A percentile compares a stretch with the other conserved stretches of the same genome.
These are phyloP conservation scores for Thamnaconus septentrionalis DNA, from an alignment of 2,113 vertebrate species.

Conservation along the genomic window DNA sequence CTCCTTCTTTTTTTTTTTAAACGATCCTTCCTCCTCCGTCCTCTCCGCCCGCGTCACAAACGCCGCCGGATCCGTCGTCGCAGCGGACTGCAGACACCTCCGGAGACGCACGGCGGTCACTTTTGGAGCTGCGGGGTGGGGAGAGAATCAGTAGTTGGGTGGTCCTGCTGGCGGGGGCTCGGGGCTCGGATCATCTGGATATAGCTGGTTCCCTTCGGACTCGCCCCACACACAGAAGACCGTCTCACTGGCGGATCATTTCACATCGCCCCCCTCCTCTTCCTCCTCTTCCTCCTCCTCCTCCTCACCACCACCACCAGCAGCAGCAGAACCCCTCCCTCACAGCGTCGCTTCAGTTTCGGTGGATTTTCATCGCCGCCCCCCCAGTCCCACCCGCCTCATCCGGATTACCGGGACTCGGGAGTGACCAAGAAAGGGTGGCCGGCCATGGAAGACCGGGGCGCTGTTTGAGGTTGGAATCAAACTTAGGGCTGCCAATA, in stretches of 20 bases:
- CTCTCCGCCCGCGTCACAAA: not conserved
- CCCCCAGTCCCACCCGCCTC: conserved; percentile 20
- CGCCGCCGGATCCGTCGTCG: conserved; percentile 38
- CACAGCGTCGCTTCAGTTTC: too few relatives aligned
- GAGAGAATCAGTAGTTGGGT: conserved; percentile 24
- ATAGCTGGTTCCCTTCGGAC: conserved; percentile 43
- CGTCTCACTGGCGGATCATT: conserved; percentile 48
- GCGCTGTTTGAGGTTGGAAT: conserved; percentile 47
- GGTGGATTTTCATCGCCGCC: not conserved
- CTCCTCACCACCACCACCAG: conserved; percentile 19
- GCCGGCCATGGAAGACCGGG: conserved; percentile 32
- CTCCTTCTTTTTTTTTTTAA: too few relatives aligned
- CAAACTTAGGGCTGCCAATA: conserved; percentile 12
- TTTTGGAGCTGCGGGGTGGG: not conserved
- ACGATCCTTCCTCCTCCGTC: too few relatives aligned
- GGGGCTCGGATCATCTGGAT: conserved; percentile 64
- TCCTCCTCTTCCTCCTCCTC: conserved; percentile 22
- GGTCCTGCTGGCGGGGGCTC: not conserved
- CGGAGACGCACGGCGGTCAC: conserved; percentile 47
- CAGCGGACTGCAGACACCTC: conserved; percentile 41
- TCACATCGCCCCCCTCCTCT: conserved; percentile 20
- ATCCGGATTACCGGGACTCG: conserved; percentile 63
- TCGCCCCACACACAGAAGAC: conserved; percentile 21
- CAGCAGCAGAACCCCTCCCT: too few relatives aligned
- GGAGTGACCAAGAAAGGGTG: conserved; percentile 37